Evolutionary conservation across 2,797 vertebrate species (phyloP).

Genomic region (Cottoperca gobio): DNA sequence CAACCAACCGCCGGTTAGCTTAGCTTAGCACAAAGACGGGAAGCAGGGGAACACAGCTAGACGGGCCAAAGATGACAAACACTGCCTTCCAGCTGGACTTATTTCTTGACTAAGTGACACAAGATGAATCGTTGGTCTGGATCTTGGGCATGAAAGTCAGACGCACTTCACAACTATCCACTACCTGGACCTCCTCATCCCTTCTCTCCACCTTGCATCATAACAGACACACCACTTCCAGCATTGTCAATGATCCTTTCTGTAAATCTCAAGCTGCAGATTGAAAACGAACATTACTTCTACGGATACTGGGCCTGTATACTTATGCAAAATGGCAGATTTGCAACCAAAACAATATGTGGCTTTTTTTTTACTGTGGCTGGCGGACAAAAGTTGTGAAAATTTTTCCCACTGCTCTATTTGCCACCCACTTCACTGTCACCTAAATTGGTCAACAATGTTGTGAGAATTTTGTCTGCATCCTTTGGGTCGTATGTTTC

Average conservation of each 20-base stretch:
- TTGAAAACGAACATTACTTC: slow-evolving; percentile 8
- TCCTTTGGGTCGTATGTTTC: slow-evolving; percentile 28
- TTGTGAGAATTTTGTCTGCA: slow-evolving; percentile 19
- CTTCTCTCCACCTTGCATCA: not conserved
- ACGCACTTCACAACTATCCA: not conserved
- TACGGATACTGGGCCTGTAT: not conserved
- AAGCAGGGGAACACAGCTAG: not conserved
- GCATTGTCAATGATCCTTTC: not conserved
- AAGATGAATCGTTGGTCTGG: not conserved
- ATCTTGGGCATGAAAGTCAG: not conserved
- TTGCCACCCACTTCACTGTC: slow-evolving; percentile 42
- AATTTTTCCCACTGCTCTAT: slow-evolving; percentile 20
- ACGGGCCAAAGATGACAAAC: not conserved
- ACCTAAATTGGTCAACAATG: slow-evolving; percentile 32
- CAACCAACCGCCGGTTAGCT: not conserved
- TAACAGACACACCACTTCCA: not conserved
- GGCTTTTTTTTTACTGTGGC: slow-evolving; percentile 11
- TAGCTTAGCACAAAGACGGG: not conserved
- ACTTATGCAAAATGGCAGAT: slow-evolving; percentile 1
- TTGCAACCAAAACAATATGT: slow-evolving; percentile 20
- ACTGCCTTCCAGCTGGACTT: not conserved
- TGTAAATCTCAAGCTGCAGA: not conserved
- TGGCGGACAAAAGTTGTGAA: slow-evolving; percentile 19
- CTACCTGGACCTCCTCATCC: not conserved
- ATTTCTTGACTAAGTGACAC: no score